Conservation (phyloP, 2,113 vertebrate genomes). For the Chaetops frenatus region DNA sequence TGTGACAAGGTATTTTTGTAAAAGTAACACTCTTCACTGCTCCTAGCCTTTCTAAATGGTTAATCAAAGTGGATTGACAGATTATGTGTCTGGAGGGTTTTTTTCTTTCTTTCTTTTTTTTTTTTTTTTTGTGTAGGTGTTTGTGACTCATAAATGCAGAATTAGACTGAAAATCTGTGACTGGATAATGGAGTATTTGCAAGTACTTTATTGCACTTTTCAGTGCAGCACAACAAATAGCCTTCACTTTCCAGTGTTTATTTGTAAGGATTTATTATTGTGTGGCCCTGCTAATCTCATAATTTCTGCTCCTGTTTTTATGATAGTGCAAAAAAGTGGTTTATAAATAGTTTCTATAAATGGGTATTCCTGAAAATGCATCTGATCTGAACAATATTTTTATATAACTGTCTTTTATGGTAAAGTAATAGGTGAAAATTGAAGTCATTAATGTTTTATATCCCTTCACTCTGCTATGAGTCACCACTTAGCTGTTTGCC, state of each 20-base stretch:
- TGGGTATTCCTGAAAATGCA: slow-evolving; percentile 47
- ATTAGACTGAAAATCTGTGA: slow-evolving; percentile 53
- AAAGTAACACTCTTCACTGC: background rate
- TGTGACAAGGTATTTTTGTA: background rate
- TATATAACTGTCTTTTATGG: slow-evolving; percentile 40
- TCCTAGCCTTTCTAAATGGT: background rate
- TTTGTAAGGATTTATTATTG: slow-evolving; percentile 44
- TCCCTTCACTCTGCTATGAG: slow-evolving; percentile 1
- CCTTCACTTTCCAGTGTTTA: background rate
- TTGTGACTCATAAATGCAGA: slow-evolving; percentile 66
- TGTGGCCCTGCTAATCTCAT: slow-evolving; percentile 1
- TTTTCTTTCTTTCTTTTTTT: background rate
- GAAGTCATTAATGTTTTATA: slow-evolving; percentile 49
- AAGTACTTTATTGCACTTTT: slow-evolving; percentile 49
- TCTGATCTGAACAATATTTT: slow-evolving; percentile 33
- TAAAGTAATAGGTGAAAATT: slow-evolving; percentile 51
- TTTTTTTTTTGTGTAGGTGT: slow-evolving; percentile 39
- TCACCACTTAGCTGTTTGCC: slow-evolving; percentile 28
- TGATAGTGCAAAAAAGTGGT: slow-evolving; percentile 12
- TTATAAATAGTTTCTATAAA: slow-evolving; percentile 53
- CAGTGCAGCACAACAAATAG: slow-evolving; percentile 24
- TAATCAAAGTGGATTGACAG: slow-evolving; percentile 37
- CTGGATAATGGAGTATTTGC: slow-evolving; percentile 48
- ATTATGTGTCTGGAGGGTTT: slow-evolving; percentile 31
- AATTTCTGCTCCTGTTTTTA: slow-evolving; percentile 42